A percentile compares a stretch with the other conserved stretches of the same genome.
Conservation (phyloP, 2,888 invertebrate species). For the Leptarthrus brevirostris region DNA sequence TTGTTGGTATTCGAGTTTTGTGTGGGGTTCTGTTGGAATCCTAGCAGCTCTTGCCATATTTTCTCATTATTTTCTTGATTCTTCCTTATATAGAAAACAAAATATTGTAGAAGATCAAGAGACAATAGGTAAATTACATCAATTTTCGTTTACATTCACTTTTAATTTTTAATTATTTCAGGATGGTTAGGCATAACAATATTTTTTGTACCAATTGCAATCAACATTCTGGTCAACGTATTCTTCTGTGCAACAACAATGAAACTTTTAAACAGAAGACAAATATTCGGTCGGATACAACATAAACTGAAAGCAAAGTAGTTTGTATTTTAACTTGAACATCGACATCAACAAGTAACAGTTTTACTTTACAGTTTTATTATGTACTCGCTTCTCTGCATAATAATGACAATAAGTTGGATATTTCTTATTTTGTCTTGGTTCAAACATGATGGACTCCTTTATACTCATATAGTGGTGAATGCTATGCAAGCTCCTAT, state of each 20-base stretch:
- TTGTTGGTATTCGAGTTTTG: slow-evolving; percentile 86
- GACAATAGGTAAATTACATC: slow-evolving; percentile 78
- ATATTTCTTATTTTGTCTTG: slow-evolving; percentile 81
- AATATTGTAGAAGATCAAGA: slow-evolving; percentile 74
- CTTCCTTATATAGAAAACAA: slow-evolving; percentile 70
- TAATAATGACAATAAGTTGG: slow-evolving; percentile 82
- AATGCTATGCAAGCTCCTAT: slow-evolving; percentile 82
- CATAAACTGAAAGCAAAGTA: slow-evolving; percentile 87
- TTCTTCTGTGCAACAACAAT: slow-evolving; percentile 85
- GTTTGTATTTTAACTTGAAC: slow-evolving; percentile 55
- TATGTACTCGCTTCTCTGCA: slow-evolving; percentile 79
- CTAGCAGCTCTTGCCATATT: slow-evolving; percentile 82
- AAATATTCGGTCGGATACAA: slow-evolving; percentile 86
- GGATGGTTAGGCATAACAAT: slow-evolving; percentile 85
- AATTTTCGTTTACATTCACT: too few relatives aligned
- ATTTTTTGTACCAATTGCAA: slow-evolving; percentile 85
- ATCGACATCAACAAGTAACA: too few relatives aligned
- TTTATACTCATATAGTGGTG: slow-evolving; percentile 80
- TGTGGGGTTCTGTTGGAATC: slow-evolving; percentile 79
- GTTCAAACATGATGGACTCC: slow-evolving; percentile 77
- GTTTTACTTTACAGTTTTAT: slow-evolving; percentile 72
- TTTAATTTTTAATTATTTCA: slow-evolving; percentile 62
- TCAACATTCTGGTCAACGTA: slow-evolving; percentile 80
- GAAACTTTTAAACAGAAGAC: slow-evolving; percentile 82
- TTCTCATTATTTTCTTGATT: slow-evolving; percentile 83